Base-by-base conservation (phyloP, 2,888 invertebrate genomes). In the Lucinisca nassula region DNA sequence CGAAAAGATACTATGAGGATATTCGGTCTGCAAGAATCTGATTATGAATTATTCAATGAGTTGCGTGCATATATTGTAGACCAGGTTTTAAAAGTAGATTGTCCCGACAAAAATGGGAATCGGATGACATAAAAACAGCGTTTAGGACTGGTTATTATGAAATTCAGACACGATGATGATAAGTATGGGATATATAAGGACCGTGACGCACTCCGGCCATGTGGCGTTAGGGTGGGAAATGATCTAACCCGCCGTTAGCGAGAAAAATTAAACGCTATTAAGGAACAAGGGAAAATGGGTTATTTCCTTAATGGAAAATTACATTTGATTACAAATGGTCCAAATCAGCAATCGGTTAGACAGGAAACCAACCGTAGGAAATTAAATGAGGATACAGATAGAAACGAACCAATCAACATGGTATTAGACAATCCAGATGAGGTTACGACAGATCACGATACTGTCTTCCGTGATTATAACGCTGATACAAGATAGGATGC, bases 121-220 rank as follows among this genome's bases (percentile, higher is more conserved):
- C 55, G 0, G 76, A 55, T 1, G 76, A 55, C 35, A 35, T 55
- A n/a, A 55, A 76, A n/a, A 12, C 14, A 14, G 49, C 27, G 24
- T 55, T 55, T 21, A 55, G 76, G 27, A 37, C 55, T 75, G 45
- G 75, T 75, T 3, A 51, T 75, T 0, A 32, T 30, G 21, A 21
- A 49, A 3, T 30, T 75, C 45, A 75, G 75, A 75, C 49, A 30
- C 30, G 75, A 75, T n/a, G 75, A 75, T 51, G 49, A 75, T 30
- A 75, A 75, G 32, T 12, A 45, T 14, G 49, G 49, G 49, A 17
- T 75, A 1, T 75, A 49, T 49, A 49, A 32, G 17, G 75, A 49
- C 14, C n/a, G 51, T 10, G 49, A 49, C 17, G 30, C 49, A 4
- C 32, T 75, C 21, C 8, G 21, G 38, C 8, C 12, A 14, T 12